A percentile compares a stretch with the other conserved stretches of the same genome.
These are phyloP conservation scores for Tetraneura akinire DNA, from an alignment of 1,140 invertebrate genomes.

Conservation along the genomic window DNA sequence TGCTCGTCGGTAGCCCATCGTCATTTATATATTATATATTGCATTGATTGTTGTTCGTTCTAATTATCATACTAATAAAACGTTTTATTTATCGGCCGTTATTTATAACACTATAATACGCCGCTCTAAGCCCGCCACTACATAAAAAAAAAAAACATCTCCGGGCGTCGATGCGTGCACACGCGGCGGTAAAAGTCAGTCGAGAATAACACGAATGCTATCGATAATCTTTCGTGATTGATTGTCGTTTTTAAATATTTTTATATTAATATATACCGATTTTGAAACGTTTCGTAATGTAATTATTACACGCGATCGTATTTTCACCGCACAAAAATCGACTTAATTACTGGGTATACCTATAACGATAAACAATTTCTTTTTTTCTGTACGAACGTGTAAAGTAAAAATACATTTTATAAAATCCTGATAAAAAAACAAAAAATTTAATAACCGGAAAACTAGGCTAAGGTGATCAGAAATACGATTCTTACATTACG, in stretches of 20 bases:
- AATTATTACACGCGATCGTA: not conserved
- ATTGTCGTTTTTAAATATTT: conserved; percentile 1
- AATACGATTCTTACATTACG: too few relatives aligned
- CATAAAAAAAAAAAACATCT: too few relatives aligned
- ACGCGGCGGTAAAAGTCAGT: not conserved
- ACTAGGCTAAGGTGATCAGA: too few relatives aligned
- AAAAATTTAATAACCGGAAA: not conserved
- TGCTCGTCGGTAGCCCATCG: not conserved
- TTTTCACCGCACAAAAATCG: conserved; percentile 12
- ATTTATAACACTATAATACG: not conserved
- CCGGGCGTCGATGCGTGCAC: not conserved
- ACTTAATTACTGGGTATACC: not conserved
- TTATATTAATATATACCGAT: not conserved
- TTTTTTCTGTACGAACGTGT: too few relatives aligned
- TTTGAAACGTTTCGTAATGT: not conserved
- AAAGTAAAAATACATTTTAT: too few relatives aligned
- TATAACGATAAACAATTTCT: too few relatives aligned
- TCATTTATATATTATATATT: not conserved
- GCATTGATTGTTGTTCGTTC: conserved; percentile 1
- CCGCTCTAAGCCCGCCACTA: too few relatives aligned
- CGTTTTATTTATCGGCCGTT: conserved; percentile 10
- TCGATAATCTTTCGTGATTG: conserved; percentile 16
- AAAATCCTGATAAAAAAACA: too few relatives aligned
- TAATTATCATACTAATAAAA: conserved; percentile 18
- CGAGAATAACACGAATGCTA: not conserved